Evolutionary conservation across 1,140 invertebrate species (phyloP), one percentile per base, ranked within the genome.

Genomic region (Zeugodacus cucurbitae): DNA sequence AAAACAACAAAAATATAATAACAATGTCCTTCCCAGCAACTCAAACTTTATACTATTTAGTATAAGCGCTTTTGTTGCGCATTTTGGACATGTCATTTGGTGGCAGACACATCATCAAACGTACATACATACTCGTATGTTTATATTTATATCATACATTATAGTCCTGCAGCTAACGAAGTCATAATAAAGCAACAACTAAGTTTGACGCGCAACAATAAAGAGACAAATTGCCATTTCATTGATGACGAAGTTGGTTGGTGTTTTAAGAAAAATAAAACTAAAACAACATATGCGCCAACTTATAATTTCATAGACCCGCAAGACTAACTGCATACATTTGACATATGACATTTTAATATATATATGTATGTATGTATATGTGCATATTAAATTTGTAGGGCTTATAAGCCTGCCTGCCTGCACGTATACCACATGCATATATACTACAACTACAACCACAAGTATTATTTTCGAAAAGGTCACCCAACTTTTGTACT

Each of bases 401-500:
- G 29, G 64, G 37, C 34, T 37, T 74, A 32, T 22, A 74, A n/a
- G 34, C 34, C 8, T n/a, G 20, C 34, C 8, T n/a, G 20, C 8
- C 8, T 62, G 1, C 34, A 74, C 1, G 67, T 41, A 62, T 62
- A 59, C 17, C 3, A 41, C 8, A 6, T 64, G 14, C 8, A 7
- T 64, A 64, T 32, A 4, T 64, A 26, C 2, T 34, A 11, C 11
- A 20, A 1, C 0, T 37, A 1, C 17, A 3, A 11, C 64, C 14
- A 20, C 22, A 5, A 7, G 22, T 17, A 26, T 67, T 67, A 67
- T 14, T 67, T 32, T 67, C 14, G 26, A 29, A 67, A 74, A 74
- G 67, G 67, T 74, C 67, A 74, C 67, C 67, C 67, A 74, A 74
- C 67, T 74, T 74, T 74, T 74, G 34, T 41, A 32, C 20, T 74